Evolutionary conservation across 2,113 vertebrate genomes (phyloP), one percentile per base, ranked within the genome.

Genomic region (Galemys pyrenaicus): DNA sequence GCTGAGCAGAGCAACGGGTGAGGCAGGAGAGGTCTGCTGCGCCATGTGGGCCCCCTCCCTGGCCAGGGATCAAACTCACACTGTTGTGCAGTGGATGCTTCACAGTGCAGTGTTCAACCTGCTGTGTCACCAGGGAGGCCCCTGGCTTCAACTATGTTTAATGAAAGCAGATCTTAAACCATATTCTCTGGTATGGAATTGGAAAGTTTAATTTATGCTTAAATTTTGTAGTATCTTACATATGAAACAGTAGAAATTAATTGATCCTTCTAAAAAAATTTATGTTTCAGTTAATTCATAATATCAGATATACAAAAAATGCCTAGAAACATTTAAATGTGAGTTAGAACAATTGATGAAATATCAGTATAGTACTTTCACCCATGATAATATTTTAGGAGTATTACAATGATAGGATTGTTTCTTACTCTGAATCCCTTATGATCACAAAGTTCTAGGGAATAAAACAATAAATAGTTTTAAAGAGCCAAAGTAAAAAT

Each of bases 231-330:
- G 30, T 13, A 67, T 17, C 9, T 89, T 80, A 86, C 15, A 87
- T 95, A 87, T 83, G 82, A 94, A 89, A 11, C 41, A 82, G 20
- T 49, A 88, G 56, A 91, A 91, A 89, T 41, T 73, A 26, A 68
- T 49, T 9, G 73, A 67, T 6, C 17, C 84, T 88, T 92, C 30
- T 41, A 46, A 49, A 58, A 79, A 51, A 44, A 77, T 74, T 71
- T 68, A 22, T 64, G 46, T 95, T 11, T 70, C 75, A 83, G 26
- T 58, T 83, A 62, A 94, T 82, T 93, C n/a, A 65, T 78, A 77
- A 79, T 17, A 70, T 74, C 37, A 86, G 39, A 58, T 20, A 9
- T 5, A 65, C 81, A 84, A 79, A 44, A 81, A 77, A 35, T 22
- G 3, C n/a, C 82, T 87, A 49, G 20, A 74, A 89, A 28, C 9